phyloP scores from a whole-genome alignment of 2,113 vertebrate genomes.

The Hoplias malabaricus region DNA sequence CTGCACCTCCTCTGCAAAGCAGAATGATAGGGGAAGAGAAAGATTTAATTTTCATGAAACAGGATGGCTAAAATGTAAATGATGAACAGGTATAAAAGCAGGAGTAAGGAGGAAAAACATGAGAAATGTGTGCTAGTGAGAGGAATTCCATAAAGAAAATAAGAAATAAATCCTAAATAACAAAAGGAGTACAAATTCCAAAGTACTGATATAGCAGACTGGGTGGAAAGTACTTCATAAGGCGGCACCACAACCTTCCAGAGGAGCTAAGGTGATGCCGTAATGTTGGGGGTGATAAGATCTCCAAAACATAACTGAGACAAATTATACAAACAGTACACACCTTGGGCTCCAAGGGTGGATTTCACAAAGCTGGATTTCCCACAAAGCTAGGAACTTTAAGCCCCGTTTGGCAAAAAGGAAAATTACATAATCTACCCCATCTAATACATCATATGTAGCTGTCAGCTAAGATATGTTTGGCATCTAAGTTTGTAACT shows the following conservation, averaged over 20 bases:
- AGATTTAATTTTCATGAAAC: background rate
- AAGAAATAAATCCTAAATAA: background rate
- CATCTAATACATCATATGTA: too few relatives aligned
- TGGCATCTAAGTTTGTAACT: background rate
- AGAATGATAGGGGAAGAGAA: background rate
- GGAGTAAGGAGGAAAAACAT: background rate
- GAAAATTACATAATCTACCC: background rate
- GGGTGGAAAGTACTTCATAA: background rate
- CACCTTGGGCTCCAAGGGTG: background rate
- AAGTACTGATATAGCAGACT: slow-evolving; percentile 16
- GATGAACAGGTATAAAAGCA: background rate
- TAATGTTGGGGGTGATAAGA: background rate
- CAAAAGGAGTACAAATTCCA: background rate
- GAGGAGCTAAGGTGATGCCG: background rate
- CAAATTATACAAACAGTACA: background rate
- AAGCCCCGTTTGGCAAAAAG: background rate
- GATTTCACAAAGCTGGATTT: background rate
- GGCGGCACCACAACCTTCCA: background rate
- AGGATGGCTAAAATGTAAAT: background rate
- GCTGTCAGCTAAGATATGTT: background rate
- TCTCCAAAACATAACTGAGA: background rate
- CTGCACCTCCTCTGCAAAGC: slow-evolving; percentile 91
- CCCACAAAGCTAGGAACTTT: background rate
- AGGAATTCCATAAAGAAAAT: background rate
- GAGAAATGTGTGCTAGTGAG: slow-evolving; percentile 1